These are phyloP conservation scores for Oenanthe melanoleuca DNA, from an alignment of 2,113 vertebrate species.

Conservation along the genomic window DNA sequence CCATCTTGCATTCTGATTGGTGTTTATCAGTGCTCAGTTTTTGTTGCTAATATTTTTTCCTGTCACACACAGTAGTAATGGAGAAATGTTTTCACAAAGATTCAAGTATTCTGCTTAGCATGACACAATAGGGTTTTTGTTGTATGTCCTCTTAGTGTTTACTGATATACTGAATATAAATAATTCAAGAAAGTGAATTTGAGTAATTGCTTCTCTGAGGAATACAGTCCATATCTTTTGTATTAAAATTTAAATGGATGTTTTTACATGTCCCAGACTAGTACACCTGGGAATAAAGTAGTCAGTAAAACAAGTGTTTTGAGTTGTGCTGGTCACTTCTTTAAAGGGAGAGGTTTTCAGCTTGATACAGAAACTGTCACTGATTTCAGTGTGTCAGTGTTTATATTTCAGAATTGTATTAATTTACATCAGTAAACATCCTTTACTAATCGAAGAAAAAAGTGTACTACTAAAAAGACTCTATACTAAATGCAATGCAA, in stretches of 20 bases:
- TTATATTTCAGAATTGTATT: background rate
- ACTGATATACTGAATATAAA: background rate
- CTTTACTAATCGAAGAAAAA: background rate
- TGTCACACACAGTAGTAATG: background rate
- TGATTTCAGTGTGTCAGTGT: background rate
- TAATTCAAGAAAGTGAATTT: background rate
- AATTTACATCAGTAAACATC: background rate
- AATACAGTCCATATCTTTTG: background rate
- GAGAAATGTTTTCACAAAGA: background rate
- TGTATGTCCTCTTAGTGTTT: background rate
- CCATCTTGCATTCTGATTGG: background rate
- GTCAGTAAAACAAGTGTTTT: background rate
- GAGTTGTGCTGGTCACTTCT: background rate
- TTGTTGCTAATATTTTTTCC: background rate
- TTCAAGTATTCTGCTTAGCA: background rate
- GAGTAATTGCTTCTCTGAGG: slow-evolving; percentile 28
- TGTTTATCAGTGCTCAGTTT: background rate
- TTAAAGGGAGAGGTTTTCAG: background rate
- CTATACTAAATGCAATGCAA: background rate
- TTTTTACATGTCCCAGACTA: background rate
- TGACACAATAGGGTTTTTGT: background rate
- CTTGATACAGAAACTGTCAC: background rate
- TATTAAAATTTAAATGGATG: slow-evolving; percentile 25
- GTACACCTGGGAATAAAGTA: background rate
- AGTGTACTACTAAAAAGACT: background rate